Percentiles rank a stretch among this genome's conserved stretches.
phyloP scores from a whole-genome alignment of 2,888 invertebrate genomes.

The Peribatodes rhomboidaria region DNA sequence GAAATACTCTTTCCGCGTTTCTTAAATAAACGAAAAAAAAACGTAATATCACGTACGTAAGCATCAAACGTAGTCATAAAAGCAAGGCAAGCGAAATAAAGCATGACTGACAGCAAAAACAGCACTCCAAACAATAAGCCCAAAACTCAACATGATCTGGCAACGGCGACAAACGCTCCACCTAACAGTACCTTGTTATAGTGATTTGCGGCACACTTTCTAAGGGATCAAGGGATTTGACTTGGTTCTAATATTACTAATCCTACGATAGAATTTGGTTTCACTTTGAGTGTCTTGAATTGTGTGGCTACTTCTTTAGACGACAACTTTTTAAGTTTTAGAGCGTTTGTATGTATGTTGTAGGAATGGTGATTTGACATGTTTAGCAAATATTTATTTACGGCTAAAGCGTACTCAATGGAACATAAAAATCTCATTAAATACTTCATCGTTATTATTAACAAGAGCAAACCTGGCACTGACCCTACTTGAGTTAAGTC shows the following conservation, averaged over 20 bases:
- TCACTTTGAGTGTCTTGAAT: conserved; percentile 14
- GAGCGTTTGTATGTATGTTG: neutral
- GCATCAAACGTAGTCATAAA: neutral
- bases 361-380: neutral
- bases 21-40: too few species aligned
- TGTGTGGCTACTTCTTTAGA: conserved; percentile 1
- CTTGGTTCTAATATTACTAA: conserved; percentile 22
- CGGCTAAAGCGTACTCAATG: too few species aligned
- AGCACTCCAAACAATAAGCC: conserved; percentile 13
- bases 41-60: too few species aligned
- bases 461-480: too few species aligned
- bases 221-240: conserved; percentile 42
- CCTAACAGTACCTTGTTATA: conserved; percentile 50
- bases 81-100: neutral
- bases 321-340: neutral
- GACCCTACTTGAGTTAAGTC: too few species aligned
- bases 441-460: too few species aligned
- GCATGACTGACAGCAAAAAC: conserved; percentile 9
- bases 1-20: too few species aligned
- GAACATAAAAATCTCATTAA: too few species aligned
- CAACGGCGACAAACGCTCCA: conserved; percentile 19
- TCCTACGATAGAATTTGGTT: conserved; percentile 17
- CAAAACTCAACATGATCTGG: conserved; percentile 22
- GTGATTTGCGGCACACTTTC: conserved; percentile 41
- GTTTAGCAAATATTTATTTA: neutral